phyloP scores from a whole-genome alignment of 2,888 invertebrate species.

The Eilema sororculum region DNA sequence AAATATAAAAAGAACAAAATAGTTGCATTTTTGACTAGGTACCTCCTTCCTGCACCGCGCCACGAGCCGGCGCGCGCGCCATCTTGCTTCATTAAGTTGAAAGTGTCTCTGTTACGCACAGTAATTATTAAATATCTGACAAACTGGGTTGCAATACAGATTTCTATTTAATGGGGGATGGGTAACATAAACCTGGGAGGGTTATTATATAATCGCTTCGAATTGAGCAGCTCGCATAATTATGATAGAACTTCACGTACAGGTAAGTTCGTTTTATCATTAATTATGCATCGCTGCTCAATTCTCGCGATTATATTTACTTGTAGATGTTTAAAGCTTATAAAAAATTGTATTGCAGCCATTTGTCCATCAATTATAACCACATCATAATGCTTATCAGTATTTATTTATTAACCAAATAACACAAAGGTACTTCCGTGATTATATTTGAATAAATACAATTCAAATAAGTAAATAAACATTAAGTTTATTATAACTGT shows the following conservation, averaged over 20 bases:
- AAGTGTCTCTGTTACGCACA: background rate
- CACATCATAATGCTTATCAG: no score
- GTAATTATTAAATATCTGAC: background rate
- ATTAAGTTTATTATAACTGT: background rate
- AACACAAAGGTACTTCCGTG: no score
- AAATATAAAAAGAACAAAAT: no score
- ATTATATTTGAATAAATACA: no score
- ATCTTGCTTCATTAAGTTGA: constrained; percentile 6
- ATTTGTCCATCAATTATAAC: no score
- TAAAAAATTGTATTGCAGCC: no score
- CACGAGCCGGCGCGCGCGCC: background rate
- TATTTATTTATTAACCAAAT: background rate
- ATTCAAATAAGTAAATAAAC: background rate
- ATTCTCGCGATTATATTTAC: no score
- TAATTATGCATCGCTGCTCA: background rate
- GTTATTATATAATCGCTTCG: constrained; percentile 7
- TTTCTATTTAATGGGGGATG: constrained; percentile 6
- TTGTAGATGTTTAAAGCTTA: no score
- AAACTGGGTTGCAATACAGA: constrained; percentile 6
- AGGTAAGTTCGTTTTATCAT: no score
- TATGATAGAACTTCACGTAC: no score
- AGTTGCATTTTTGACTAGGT: no score
- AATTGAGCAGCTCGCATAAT: constrained; percentile 11
- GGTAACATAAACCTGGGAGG: background rate
- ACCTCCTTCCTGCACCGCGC: background rate